Percentiles rank a stretch among this genome's conserved stretches.
Evolutionary conservation across 2,113 vertebrate genomes (phyloP).

Genomic region (Myanophis thanlyinensis): DNA sequence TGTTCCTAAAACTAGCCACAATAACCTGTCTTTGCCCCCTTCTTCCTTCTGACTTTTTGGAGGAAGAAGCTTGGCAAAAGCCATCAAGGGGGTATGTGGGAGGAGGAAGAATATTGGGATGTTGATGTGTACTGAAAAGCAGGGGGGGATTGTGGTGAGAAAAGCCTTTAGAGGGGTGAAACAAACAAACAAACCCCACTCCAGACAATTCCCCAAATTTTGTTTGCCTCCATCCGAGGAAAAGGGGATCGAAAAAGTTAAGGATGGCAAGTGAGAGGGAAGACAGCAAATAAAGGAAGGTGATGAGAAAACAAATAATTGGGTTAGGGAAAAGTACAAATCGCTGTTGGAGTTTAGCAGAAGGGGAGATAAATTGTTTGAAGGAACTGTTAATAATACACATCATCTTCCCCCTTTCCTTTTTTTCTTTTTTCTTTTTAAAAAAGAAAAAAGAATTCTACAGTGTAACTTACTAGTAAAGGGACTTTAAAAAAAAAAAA

Average conservation of each 20-base stretch:
- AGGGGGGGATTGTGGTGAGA: not conserved
- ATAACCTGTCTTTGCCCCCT: not conserved
- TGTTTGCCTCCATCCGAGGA: slow-evolving; percentile 9
- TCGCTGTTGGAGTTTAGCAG: not conserved
- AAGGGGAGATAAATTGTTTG: not conserved
- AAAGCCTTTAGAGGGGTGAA: not conserved
- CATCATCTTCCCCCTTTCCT: not conserved
- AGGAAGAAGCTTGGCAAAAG: slow-evolving; percentile 26
- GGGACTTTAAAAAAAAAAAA: slow-evolving; percentile 1
- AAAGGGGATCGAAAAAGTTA: not conserved
- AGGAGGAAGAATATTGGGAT: not conserved
- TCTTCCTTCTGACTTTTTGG: slow-evolving; percentile 32
- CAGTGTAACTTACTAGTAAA: slow-evolving; percentile 1
- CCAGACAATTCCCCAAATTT: not conserved
- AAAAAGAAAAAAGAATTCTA: not conserved
- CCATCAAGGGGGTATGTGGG: not conserved
- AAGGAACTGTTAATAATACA: slow-evolving; percentile 33
- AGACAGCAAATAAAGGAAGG: not conserved
- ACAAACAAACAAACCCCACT: not conserved
- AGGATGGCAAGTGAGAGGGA: not conserved
- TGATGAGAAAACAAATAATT: not conserved
- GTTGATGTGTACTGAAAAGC: not conserved
- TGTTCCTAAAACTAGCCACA: slow-evolving; percentile 22
- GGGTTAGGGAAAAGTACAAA: not conserved
- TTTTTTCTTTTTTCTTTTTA: not conserved